Conservation (phyloP, 2,888 invertebrate genomes). For the Eupeodes luniger region DNA sequence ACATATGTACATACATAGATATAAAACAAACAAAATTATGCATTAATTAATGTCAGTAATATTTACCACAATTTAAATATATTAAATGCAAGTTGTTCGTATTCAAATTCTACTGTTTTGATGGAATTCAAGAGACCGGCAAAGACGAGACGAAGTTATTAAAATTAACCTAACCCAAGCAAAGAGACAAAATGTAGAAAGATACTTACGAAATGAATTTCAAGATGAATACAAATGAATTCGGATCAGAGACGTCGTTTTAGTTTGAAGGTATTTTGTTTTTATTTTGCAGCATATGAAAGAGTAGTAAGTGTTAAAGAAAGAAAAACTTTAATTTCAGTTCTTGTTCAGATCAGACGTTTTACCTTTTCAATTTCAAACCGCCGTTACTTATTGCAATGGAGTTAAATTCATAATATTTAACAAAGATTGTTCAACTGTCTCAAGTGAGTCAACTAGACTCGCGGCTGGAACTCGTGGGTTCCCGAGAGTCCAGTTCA, state of each 20-base stretch:
- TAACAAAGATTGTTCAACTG: no score
- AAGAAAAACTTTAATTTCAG: no score
- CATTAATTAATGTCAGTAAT: not conserved
- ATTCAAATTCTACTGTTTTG: not conserved
- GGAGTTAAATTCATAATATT: no score
- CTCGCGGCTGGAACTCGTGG: no score
- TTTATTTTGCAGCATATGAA: no score
- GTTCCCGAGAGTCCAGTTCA: no score
- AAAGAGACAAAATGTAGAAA: not conserved
- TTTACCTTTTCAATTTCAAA: no score
- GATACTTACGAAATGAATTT: not conserved
- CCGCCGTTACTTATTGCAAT: no score
- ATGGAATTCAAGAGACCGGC: not conserved
- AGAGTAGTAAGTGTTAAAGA: no score
- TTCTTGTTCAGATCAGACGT: no score
- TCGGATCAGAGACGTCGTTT: not conserved
- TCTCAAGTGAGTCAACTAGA: no score
- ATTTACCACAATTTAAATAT: not conserved
- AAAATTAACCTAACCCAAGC: not conserved
- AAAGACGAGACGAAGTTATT: not conserved
- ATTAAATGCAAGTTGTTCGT: not conserved
- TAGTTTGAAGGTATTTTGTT: no score
- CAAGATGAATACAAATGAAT: not conserved
- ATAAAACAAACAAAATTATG: not conserved
- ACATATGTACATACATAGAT: not conserved